phyloP scores from a whole-genome alignment of 1,140 invertebrate species.

The Drosophila sulfurigaster region DNA sequence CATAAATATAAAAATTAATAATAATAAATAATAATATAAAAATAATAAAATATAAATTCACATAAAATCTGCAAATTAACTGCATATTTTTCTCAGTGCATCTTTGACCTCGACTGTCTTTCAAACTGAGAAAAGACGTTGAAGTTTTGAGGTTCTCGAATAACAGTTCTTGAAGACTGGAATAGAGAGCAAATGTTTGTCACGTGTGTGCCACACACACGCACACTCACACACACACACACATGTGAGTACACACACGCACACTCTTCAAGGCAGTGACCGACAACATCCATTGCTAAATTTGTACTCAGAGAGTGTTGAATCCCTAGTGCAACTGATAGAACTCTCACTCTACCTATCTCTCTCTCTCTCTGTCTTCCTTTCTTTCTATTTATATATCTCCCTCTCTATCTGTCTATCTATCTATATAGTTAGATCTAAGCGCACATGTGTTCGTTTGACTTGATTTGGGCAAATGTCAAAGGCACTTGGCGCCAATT shows the following conservation, averaged over 20 bases:
- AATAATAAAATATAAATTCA: neutral
- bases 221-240: conserved; percentile 1
- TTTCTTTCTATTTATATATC: neutral
- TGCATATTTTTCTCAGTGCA: conserved; percentile 3
- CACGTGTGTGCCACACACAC: conserved; percentile 19
- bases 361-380: neutral
- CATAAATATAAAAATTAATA: too few species aligned
- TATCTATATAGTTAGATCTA: conserved; percentile 1
- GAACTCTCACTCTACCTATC: neutral
- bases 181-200: conserved; percentile 23
- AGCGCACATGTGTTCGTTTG: conserved; percentile 32
- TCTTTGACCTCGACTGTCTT: neutral
- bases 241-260: neutral
- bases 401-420: neutral
- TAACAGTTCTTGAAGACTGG: neutral
- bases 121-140: neutral
- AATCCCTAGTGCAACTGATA: neutral
- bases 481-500: conserved; percentile 64
- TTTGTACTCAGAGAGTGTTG: conserved; percentile 31
- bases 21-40: neutral
- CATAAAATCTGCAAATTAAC: neutral
- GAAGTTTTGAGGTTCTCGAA: neutral
- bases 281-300: conserved; percentile 39
- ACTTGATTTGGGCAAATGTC: conserved; percentile 59
- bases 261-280: conserved; percentile 22